phyloP scores from a whole-genome alignment of 2,113 vertebrate species.

The Colinus virginianus region DNA sequence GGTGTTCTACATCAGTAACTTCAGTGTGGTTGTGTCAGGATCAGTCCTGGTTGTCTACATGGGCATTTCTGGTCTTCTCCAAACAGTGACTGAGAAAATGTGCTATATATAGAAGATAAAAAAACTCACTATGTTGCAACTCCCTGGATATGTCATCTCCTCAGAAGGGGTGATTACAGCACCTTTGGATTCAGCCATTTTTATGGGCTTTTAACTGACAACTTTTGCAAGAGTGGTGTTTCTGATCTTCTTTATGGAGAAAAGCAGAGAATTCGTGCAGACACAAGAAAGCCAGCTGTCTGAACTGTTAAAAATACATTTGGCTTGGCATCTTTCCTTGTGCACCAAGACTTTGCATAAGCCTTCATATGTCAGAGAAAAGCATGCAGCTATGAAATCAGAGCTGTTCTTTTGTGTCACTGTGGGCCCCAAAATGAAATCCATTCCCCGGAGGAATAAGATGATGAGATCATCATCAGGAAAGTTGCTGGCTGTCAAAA shows the following conservation, averaged over 20 bases:
- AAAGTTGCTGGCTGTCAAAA: background rate
- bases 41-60: background rate
- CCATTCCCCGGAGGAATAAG: slow-evolving; percentile 20
- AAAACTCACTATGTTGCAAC: background rate
- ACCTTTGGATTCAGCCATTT: slow-evolving; percentile 37
- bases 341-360: slow-evolving; percentile 54
- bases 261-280: slow-evolving; percentile 12
- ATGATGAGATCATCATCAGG: slow-evolving; percentile 8
- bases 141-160: background rate
- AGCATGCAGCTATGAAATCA: slow-evolving; percentile 50
- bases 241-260: slow-evolving; percentile 24
- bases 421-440: slow-evolving; percentile 39
- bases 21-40: background rate
- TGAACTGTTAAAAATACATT: slow-evolving; percentile 67
- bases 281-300: slow-evolving; percentile 58
- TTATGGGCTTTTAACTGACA: slow-evolving; percentile 11
- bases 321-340: slow-evolving; percentile 59
- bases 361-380: slow-evolving; percentile 47
- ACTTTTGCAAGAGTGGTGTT: slow-evolving; percentile 33
- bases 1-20: background rate
- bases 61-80: slow-evolving; percentile 6
- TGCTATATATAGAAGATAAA: background rate
- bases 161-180: background rate
- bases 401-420: slow-evolving; percentile 57
- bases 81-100: slow-evolving; percentile 10